A percentile compares a stretch with the other conserved stretches of the same genome.
Conservation (phyloP, 2,797 vertebrate genomes). For the Scleropages formosus region DNA sequence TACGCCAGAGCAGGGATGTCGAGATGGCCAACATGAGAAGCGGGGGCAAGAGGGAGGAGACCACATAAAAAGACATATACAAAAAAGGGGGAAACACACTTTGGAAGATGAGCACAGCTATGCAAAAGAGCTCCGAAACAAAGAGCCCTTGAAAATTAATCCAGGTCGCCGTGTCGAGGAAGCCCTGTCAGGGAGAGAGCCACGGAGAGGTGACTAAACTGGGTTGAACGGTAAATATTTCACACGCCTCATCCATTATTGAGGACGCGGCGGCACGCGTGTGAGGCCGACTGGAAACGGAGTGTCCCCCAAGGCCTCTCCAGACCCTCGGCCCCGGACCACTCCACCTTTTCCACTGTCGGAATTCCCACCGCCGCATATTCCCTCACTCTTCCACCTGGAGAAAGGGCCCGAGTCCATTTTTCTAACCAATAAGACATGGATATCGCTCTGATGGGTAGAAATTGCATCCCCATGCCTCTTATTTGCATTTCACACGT, state of each 20-base stretch:
- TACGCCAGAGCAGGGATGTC: background rate
- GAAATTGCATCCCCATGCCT: too few species aligned
- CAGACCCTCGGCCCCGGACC: conserved; percentile 30
- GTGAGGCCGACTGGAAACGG: conserved; percentile 63
- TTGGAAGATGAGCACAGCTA: conserved; percentile 6
- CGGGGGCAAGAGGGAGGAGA: background rate
- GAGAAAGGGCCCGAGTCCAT: background rate
- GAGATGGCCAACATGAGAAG: background rate
- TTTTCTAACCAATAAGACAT: background rate
- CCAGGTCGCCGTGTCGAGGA: conserved; percentile 48
- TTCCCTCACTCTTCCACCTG: background rate
- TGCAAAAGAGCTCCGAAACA: conserved; percentile 3
- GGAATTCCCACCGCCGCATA: background rate
- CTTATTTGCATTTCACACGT: background rate
- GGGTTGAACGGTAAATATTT: conserved; percentile 78
- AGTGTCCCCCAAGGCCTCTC: conserved; percentile 64
- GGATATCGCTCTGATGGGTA: background rate
- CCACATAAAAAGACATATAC: background rate
- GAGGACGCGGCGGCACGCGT: conserved; percentile 63
- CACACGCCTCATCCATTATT: conserved; percentile 73
- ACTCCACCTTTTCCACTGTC: conserved; percentile 30
- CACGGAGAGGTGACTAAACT: conserved; percentile 60
- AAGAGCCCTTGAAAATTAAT: background rate
- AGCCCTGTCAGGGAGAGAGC: conserved; percentile 48
- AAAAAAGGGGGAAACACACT: background rate